Evolutionary conservation across 2,888 invertebrate genomes (phyloP).

Genomic region (Xanthia icteritia): DNA sequence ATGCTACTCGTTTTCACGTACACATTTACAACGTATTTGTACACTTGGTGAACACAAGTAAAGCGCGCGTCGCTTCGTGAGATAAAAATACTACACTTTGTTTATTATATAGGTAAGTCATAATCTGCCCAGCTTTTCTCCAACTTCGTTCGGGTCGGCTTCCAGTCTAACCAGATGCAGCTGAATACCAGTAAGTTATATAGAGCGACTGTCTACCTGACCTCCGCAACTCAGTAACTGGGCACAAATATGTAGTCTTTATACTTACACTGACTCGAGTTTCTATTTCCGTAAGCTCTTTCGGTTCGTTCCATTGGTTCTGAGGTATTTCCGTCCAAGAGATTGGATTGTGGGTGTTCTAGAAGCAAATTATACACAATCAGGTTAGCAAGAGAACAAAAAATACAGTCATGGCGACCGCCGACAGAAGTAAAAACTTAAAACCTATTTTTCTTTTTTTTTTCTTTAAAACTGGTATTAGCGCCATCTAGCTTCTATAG

Average conservation of each 20-base stretch:
- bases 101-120: neutral
- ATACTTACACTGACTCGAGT: slow-evolving; percentile 53
- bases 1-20: too few relatives aligned
- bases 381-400: neutral
- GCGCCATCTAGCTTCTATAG: too few relatives aligned
- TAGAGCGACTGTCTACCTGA: neutral
- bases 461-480: too few relatives aligned
- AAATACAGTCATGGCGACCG: too few relatives aligned
- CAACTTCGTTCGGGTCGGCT: neutral
- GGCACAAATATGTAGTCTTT: neutral
- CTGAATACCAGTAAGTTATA: neutral
- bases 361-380: neutral
- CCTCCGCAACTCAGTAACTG: neutral
- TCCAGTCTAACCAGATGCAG: neutral
- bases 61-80: too few relatives aligned
- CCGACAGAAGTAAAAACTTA: too few relatives aligned
- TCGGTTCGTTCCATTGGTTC: slow-evolving; percentile 78
- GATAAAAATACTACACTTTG: neutral
- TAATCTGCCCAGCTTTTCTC: neutral
- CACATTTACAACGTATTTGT: too few relatives aligned
- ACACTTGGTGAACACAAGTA: too few relatives aligned
- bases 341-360: slow-evolving; percentile 55
- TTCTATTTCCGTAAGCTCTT: slow-evolving; percentile 72
- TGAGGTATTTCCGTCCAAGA: slow-evolving; percentile 81
- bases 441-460: too few relatives aligned